Base-by-base conservation (phyloP, 1,140 invertebrate genomes). In the fruit fly (Drosophila melanogaster) region DNA sequence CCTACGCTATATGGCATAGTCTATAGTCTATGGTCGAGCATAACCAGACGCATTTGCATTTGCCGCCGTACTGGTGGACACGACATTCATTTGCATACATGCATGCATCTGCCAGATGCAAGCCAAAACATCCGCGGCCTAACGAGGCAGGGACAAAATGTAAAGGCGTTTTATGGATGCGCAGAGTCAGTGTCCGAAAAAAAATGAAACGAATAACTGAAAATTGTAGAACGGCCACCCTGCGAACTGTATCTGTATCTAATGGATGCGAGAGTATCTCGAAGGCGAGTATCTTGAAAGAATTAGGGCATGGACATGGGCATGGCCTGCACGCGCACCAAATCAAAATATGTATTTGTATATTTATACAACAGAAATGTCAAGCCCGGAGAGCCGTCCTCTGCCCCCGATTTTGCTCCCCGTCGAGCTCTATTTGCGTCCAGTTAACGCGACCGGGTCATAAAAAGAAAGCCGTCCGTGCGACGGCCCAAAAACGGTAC, bases 261-360 rank as follows among this genome's bases (percentile, higher is more conserved):
- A 47, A 22, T 57, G 37, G 65, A 62, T 62, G 77, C 62, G 24
- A 50, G 41, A 47, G 44, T 19, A 53, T 65, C 37, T 12, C 24
- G 0, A 46, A 35, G 26, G 4, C 37, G 35, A 24, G 47, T 38
- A 41, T 41, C 41, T 43, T 57, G 47, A 61, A 76, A 30, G 26
- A 81, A 81, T 71, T 71, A 24, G 44, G 44, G 44, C 44, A 46
- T 7, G 15, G 15, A 17, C 41, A 17, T 81, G 78, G 73, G 76
- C 84, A 87, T 57, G 66, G 71, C 71, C 71, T 89, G 79, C 83
- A 87, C 83, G 76, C 83, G 83, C 59, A 72, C 60, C 79, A 89
- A 79, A 89, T 87, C 84, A 87, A 87, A 87, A 87, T 87, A 87
- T 86, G 59, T 72, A 87, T 69, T 66, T 80, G 56, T 61, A 62